Base-by-base conservation (phyloP, 2,113 vertebrate species). In the Emydocephalus ijimae region DNA sequence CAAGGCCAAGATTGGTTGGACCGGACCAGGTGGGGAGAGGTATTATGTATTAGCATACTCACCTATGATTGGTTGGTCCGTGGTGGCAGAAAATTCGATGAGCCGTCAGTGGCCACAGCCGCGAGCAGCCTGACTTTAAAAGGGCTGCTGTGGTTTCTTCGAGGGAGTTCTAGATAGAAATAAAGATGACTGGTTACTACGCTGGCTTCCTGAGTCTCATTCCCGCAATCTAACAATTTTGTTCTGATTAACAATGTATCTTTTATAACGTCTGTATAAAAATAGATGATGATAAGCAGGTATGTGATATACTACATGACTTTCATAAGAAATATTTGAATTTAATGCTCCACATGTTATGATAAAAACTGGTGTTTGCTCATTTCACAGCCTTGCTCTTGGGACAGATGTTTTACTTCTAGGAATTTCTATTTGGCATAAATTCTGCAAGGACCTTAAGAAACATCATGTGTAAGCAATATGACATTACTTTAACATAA, bases 281-380 rank as follows among this genome's bases (percentile, higher is more conserved):
- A 92, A 57, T 54, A 45, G 11, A 85, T 48, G 24, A 59, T 54
- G 48, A 29, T n/a, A 81, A n/a, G 69, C 85, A 89, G 52, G 12
- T 39, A 50, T 26, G 54, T 43, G 9, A 81, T 85, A 52, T 48
- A 57, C 54, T 21, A 34, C 57, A 56, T 81, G 26, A 59, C 85
- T 92, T 69, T 89, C 45, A 59, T 87, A 52, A 57, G 54, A 91
- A 61, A 87, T 59, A 85, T 59, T 92, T 89, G 64, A 89, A 85
- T 92, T 43, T 59, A 92, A 89, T 89, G 57, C 39, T 89, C 92
- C 92, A 89, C 85, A 92, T 92, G 88, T 29, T 89, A 85, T 57
- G 54, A 57, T 15, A 85, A 88, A 89, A 89, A 89, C 88, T 85
- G 64, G 59, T 85, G 14, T 50, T 24, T 85, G 88, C 39, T 85